Evolutionary conservation across 2,113 vertebrate species (phyloP).

Genomic region (Podarcis muralis): DNA sequence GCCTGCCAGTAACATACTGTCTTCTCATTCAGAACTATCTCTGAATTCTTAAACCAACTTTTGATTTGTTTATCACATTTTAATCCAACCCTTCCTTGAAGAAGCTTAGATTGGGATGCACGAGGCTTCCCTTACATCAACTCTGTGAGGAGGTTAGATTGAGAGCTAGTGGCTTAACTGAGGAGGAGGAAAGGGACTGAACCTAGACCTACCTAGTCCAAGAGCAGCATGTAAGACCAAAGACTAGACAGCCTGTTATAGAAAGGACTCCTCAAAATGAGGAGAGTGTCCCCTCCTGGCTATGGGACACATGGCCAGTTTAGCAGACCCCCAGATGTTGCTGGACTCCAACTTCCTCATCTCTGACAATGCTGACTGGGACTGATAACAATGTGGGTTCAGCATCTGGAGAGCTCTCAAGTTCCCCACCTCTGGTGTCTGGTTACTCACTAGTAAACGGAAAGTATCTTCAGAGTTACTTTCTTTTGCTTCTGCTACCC

Average conservation of each 20-base stretch:
- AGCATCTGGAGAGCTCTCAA: too few relatives aligned
- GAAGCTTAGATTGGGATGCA: background rate
- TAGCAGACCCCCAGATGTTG: too few relatives aligned
- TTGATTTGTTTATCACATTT: background rate
- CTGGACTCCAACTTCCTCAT: too few relatives aligned
- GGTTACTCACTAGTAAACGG: background rate
- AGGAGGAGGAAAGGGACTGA: background rate
- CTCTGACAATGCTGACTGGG: too few relatives aligned
- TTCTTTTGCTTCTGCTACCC: background rate
- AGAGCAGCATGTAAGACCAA: background rate
- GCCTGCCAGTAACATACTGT: background rate
- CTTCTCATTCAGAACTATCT: background rate
- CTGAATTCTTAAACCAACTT: background rate
- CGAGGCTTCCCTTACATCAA: background rate
- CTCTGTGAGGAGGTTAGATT: background rate
- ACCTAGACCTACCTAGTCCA: background rate
- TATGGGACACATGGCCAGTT: too few relatives aligned
- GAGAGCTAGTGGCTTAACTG: background rate
- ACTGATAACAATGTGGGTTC: too few relatives aligned
- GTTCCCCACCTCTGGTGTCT: too few relatives aligned
- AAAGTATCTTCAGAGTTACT: background rate
- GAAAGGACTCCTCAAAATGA: too few relatives aligned
- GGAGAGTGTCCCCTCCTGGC: too few relatives aligned
- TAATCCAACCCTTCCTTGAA: background rate
- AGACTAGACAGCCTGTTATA: too few relatives aligned